phyloP scores from a whole-genome alignment of 2,888 invertebrate genomes.

The Coronaproctus castanopsis region DNA sequence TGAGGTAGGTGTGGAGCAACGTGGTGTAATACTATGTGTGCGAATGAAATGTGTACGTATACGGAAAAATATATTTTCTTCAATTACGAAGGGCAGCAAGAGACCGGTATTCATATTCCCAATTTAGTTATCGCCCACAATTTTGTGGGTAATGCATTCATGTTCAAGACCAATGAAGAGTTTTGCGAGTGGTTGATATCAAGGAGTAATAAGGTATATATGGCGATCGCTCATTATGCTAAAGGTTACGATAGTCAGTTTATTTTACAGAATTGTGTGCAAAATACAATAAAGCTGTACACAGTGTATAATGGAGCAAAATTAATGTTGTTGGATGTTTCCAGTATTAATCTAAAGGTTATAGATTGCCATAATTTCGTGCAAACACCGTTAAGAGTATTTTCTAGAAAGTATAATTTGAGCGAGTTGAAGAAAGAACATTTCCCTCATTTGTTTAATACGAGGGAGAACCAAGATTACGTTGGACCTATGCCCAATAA shows the following conservation, averaged over 20 bases:
- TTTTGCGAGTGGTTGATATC: slow-evolving; percentile 17
- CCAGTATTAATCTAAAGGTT: neutral
- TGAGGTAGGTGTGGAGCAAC: no score
- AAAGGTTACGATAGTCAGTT: slow-evolving; percentile 1
- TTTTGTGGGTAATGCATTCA: slow-evolving; percentile 12
- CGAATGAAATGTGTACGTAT: no score
- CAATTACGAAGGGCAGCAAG: slow-evolving; percentile 15
- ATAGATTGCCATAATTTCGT: slow-evolving; percentile 13
- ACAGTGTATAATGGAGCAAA: slow-evolving; percentile 2
- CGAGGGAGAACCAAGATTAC: no score
- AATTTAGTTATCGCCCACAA: slow-evolving; percentile 15
- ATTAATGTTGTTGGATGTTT: slow-evolving; percentile 1
- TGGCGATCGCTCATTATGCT: slow-evolving; percentile 10
- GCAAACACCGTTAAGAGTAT: slow-evolving; percentile 15
- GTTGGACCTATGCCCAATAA: no score
- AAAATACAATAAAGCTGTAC: slow-evolving; percentile 4
- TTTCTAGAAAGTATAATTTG: no score
- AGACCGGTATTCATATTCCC: slow-evolving; percentile 14
- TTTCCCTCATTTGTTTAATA: no score
- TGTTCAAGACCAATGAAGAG: slow-evolving; percentile 16
- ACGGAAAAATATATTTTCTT: slow-evolving; percentile 14
- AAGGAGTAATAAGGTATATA: slow-evolving; percentile 15
- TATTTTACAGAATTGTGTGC: slow-evolving; percentile 6
- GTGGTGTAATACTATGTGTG: no score
- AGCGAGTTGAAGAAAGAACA: no score